Conservation (phyloP, 2,113 vertebrate genomes). For the Sphaerodactylus townsendi region DNA sequence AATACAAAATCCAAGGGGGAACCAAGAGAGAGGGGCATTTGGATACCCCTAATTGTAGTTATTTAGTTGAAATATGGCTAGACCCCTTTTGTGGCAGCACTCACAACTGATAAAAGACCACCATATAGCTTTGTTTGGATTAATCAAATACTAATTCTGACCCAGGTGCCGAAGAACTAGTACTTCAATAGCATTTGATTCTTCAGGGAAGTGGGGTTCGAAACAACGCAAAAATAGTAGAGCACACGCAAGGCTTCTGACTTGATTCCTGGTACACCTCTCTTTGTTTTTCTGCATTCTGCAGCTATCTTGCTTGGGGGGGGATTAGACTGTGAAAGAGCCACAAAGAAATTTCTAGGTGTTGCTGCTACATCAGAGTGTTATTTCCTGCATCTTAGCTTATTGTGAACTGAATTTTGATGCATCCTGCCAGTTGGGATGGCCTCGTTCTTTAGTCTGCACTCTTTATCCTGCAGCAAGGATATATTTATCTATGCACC, state of each 20-base stretch:
- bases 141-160: background rate
- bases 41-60: background rate
- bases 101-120: background rate
- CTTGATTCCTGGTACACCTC: background rate
- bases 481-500: background rate
- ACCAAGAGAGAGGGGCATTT: rapidly evolving
- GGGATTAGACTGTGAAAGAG: background rate
- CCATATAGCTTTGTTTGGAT: background rate
- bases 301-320: background rate
- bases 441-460: background rate
- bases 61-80: too few species aligned
- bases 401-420: background rate
- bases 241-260: background rate
- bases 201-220: background rate
- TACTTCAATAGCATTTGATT: background rate
- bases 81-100: too few species aligned
- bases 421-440: too few species aligned
- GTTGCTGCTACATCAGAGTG: background rate
- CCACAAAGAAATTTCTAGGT: background rate
- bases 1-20: conserved; percentile 44
- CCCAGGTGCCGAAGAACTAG: background rate
- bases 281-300: background rate
- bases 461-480: background rate
- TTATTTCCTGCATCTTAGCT: background rate
- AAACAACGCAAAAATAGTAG: background rate